Base-by-base conservation (phyloP, 2,797 vertebrate species). In the Lithobates sylvaticus region DNA sequence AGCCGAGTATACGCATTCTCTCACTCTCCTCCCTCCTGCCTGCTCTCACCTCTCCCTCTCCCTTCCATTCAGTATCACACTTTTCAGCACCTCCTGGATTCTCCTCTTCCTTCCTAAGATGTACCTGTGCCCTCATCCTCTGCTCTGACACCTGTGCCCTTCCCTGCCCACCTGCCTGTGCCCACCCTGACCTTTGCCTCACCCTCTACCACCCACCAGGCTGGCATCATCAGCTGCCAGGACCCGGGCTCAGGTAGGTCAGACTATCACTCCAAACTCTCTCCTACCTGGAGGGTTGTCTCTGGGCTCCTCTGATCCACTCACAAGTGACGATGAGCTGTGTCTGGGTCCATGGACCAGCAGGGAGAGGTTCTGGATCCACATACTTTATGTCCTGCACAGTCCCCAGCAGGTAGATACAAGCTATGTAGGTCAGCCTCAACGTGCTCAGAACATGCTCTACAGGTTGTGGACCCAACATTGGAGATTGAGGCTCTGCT, bases 241-340 rank as follows among this genome's bases (percentile, higher is more conserved):
- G 64, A 69, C 65, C 74, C 76, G 29, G 84, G 77, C 76, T 80
- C 77, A 85, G 84, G 84, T 79, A 80, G 84, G 84, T 85, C 54
- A 67, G 47, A 34, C 44, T 26, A 4, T 36, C 64, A 26, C 3
- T 42, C 8, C 32, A 10, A 65, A 39, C 29, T 78, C 65, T 50
- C 27, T 50, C 18, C 39, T 5, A 61, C 27, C 6, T 76, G 5
- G 39, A 10, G 5, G 26, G 36, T 5, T 61, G 18, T 27, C 5
- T 68, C 42, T 47, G 36, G 27, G 18, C 16, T 72, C 3, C 18
- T 26, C 18, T n/a, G 6, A 36, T 13, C 15, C 54, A 34, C 50
- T 77, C 58, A 32, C 50, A 42, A 26, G 76, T 65, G 29, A 34
- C 67, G 32, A 54, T 36, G 47, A 9, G 2, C 10, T 39, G 58